Evolutionary conservation across 2,113 vertebrate species (phyloP).

Genomic region (Amphiprion percula): DNA sequence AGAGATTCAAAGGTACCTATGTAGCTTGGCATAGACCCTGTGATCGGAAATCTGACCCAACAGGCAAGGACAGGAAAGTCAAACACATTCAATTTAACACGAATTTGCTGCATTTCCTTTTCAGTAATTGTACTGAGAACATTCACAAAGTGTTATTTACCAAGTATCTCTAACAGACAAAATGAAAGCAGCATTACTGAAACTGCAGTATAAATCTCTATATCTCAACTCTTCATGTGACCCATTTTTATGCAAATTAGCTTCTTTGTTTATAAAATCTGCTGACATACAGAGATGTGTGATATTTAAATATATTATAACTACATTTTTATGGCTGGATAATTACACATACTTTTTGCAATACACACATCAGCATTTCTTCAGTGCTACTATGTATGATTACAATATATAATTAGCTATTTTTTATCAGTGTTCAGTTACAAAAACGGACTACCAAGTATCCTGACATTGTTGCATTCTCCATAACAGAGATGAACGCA

Average conservation of each 20-base stretch:
- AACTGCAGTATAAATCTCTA: neutral
- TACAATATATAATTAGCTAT: conserved; percentile 6
- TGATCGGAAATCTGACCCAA: neutral
- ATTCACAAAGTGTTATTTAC: neutral
- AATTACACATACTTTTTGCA: neutral
- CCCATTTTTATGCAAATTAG: too few relatives aligned
- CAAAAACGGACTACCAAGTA: neutral
- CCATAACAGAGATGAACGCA: conserved; percentile 6
- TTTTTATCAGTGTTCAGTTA: neutral
- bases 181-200: neutral
- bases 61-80: neutral
- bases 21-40: neutral
- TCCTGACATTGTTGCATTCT: neutral
- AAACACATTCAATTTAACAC: neutral
- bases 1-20: neutral
- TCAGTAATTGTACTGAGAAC: neutral
- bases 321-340: neutral
- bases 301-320: neutral
- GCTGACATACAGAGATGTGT: neutral
- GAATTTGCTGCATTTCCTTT: neutral
- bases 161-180: neutral
- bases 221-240: too few relatives aligned
- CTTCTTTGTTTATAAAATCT: neutral
- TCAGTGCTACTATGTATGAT: neutral
- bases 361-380: neutral